These are phyloP conservation scores for Neomonachus schauinslandi DNA, from an alignment of 2,113 vertebrate species.

Conservation along the genomic window DNA sequence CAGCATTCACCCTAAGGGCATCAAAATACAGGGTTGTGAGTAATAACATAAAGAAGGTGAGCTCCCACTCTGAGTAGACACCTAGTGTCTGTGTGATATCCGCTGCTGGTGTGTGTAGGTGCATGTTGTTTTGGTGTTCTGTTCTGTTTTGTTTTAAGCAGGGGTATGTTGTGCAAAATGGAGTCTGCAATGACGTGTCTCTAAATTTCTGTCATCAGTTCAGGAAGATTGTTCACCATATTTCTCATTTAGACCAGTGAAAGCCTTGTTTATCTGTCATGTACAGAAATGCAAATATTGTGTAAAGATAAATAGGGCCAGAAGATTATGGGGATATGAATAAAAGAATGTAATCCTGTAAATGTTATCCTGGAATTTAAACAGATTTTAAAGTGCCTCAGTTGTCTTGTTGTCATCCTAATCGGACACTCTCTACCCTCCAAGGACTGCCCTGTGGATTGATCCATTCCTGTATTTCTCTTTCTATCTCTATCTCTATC, in stretches of 20 bases:
- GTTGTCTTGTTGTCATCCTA: background rate
- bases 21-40: background rate
- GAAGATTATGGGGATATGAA: background rate
- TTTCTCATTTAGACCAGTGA: background rate
- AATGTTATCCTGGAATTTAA: background rate
- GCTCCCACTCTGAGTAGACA: background rate
- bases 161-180: background rate
- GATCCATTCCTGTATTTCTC: background rate
- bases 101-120: background rate
- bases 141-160: background rate
- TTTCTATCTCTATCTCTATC: background rate
- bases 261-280: background rate
- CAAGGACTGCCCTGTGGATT: background rate
- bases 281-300: background rate
- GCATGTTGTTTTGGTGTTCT: background rate
- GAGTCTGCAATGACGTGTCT: background rate
- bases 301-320: background rate
- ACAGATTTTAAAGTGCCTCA: background rate
- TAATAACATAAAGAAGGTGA: background rate
- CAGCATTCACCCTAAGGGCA: background rate
- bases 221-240: background rate
- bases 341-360: background rate
- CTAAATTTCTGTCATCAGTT: background rate
- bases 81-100: background rate
- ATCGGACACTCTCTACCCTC: background rate